These are phyloP conservation scores for Meteorus cinctellus DNA, from an alignment of 2,888 invertebrate species.

Conservation along the genomic window DNA sequence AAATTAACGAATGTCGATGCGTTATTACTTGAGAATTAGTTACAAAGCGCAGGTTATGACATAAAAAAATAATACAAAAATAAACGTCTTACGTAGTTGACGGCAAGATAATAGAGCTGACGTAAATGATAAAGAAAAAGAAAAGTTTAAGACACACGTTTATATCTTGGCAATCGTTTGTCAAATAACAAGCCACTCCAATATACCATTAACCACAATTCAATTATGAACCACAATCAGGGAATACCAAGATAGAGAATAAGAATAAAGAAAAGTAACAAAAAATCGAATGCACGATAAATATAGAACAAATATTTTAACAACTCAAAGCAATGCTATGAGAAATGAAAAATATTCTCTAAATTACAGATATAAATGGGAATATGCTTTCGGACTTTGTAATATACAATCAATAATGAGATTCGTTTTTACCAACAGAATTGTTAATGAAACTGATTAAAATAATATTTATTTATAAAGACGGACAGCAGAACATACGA, in stretches of 20 bases:
- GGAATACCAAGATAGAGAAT: background rate
- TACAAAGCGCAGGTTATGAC: background rate
- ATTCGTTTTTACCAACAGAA: background rate
- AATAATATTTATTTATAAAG: background rate
- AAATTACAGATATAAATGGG: background rate
- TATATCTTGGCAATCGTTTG: background rate
- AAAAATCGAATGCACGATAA: background rate
- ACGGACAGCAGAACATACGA: background rate
- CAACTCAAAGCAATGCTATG: background rate
- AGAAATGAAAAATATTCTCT: background rate
- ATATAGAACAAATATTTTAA: background rate
- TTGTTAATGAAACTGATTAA: background rate
- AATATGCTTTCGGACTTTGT: background rate
- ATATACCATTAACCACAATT: background rate
- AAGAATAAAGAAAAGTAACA: background rate
- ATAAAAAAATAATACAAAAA: slow-evolving; percentile 2
- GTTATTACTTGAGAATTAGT: background rate
- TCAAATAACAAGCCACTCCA: background rate
- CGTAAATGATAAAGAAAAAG: background rate
- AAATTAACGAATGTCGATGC: background rate
- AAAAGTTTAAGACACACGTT: background rate
- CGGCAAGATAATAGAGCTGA: background rate
- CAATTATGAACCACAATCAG: background rate
- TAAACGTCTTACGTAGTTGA: background rate
- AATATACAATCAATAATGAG: background rate